Evolutionary conservation across 1,140 invertebrate species (phyloP).

Genomic region (Neocloeon triangulifer): DNA sequence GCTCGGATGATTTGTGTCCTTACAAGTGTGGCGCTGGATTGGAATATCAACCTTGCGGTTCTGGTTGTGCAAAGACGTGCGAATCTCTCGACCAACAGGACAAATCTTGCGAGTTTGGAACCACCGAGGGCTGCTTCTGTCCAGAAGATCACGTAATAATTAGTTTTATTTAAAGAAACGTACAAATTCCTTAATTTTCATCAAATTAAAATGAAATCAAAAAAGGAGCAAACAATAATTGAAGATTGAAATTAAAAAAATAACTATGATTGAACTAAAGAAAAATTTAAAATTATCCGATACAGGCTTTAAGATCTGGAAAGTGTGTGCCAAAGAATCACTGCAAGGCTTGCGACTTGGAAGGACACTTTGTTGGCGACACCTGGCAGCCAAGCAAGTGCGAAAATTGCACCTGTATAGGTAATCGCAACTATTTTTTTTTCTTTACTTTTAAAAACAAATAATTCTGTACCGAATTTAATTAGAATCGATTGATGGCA

Average conservation of each 20-base stretch:
- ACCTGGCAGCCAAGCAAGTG: conserved; percentile 44
- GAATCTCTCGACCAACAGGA: conserved; percentile 17
- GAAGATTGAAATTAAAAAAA: too few species aligned
- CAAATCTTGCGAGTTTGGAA: conserved; percentile 25
- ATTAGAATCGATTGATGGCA: not conserved
- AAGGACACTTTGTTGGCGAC: conserved; percentile 34
- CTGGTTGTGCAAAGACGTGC: conserved; percentile 45
- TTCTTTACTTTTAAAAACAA: not conserved
- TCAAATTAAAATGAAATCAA: too few species aligned
- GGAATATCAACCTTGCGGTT: conserved; percentile 37
- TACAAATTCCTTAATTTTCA: too few species aligned
- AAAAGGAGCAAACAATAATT: too few species aligned
- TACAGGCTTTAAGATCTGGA: conserved; percentile 28
- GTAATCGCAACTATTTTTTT: conserved; percentile 7
- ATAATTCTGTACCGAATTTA: not conserved
- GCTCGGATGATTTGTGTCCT: conserved; percentile 32
- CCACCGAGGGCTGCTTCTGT: conserved; percentile 64
- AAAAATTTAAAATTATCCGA: too few species aligned
- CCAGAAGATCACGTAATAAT: conserved; percentile 32
- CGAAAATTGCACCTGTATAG: conserved; percentile 43
- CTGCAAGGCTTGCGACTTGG: conserved; percentile 40
- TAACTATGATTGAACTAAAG: too few species aligned
- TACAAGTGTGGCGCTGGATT: conserved; percentile 30
- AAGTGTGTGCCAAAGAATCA: conserved; percentile 28
- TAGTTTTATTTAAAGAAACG: too few species aligned